Evolutionary conservation across 2,113 vertebrate genomes (phyloP), one percentile per base, ranked within the genome.

Genomic region (Xyrauchen texanus): DNA sequence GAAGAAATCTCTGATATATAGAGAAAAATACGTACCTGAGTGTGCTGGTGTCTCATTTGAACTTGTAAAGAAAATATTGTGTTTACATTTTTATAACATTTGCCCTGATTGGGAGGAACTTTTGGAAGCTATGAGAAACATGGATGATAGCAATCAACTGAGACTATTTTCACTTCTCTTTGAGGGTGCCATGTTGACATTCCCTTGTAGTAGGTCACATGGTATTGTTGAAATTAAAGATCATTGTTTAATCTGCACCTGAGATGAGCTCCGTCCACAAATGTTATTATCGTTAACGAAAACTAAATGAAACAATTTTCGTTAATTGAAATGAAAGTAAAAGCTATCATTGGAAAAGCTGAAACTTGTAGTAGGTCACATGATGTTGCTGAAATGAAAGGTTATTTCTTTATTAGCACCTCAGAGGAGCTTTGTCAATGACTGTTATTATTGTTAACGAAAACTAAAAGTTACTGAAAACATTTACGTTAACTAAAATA

Each of bases 221-320:
- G 8, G 44, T 49, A 78, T 55, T 80, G 57, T 79, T n/a, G 46
- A 68, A 78, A 80, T 78, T 76, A 74, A 55, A 47, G 55, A 69
- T 79, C 13, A 64, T 82, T 75, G 62, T 74, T 85, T 78, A 78
- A 79, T 76, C 70, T 63, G 63, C 67, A 76, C 77, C 65, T 83
- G 65, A 68, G 67, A 80, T 13, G 8, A 67, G 73, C 58, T 80
- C 57, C 12, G 1, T 10, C 13, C 4, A 68, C 16, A 21, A 60
- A 4, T 9, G 51, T 76, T 76, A 34, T 34, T 34, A 34, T 34
- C 21, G 21, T 34, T 34, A 34, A 34, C 3, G 21, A 34, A 34
- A 34, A 34, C 21, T 34, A 34, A 34, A 34, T 34, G 21, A 34
- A 34, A 34, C 1, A 1, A 34, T 34, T 34, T 34, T 34, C 21